Base-by-base conservation (phyloP, 2,888 invertebrate genomes). In the Eupithecia centaureata region DNA sequence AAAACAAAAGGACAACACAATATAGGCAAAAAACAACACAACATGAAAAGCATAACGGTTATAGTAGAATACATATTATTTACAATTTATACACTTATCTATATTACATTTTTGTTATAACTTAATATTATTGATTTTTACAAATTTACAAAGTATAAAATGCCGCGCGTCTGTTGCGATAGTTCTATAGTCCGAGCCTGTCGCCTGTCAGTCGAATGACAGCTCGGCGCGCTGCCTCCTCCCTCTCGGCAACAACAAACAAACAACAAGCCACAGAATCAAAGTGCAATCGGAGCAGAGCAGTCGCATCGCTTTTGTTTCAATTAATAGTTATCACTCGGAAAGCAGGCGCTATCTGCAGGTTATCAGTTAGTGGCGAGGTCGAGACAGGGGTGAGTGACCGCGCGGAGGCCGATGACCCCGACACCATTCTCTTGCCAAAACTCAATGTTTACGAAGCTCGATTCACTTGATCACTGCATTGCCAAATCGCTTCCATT, bases 331-430 rank as follows among this genome's bases (percentile, higher is more conserved):
- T 58, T 25, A 25, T 25, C 52, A 57, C 30, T 56, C 35, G 60
- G 47, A 57, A 28, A 22, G 15, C n/a, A 30, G 28, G 52, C 58
- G 58, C 13, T 52, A 32, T 62, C 42, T 56, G 54, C n/a, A 52
- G 13, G 22, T 63, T 64, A 64, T 68, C 64, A 59, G 56, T 4
- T 15, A 35, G 28, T 25, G 22, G 52, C 61, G 65, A 59, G 69
- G 63, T 71, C 69, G 74, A 71, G 65, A 71, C 52, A 76, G 70
- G 83, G 88, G 88, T 88, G 79, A 87, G 88, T 88, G 85, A 86
- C 86, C 86, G 77, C 76, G 51, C 22, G 68, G 68, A 51, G 80
- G 84, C 82, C 83, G 56, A 47, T 69, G 47, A 47, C 47, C 47
- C 47, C 10, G 60, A 65, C 82, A 74, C 61, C 72, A 71, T 76